Conservation (phyloP, 1,140 invertebrate species). For the Penaeus vannamei region DNA sequence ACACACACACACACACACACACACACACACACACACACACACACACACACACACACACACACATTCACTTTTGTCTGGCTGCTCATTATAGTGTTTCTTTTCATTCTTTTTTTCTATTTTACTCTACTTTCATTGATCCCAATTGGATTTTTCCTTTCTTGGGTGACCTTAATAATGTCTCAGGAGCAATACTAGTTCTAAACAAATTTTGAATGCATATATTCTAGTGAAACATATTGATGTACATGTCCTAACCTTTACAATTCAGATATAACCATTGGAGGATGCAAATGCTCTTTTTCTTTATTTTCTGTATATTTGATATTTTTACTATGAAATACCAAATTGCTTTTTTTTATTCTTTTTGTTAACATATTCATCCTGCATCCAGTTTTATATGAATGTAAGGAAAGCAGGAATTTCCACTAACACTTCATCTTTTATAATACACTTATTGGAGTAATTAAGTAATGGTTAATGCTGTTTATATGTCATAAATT, state of each 20-base stretch:
- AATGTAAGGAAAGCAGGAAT: not conserved
- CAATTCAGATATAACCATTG: not conserved
- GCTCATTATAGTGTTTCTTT: too few relatives aligned
- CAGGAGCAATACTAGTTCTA: too few relatives aligned
- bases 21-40: slow-evolving; percentile 59
- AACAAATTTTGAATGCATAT: too few relatives aligned
- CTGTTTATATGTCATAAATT: not conserved
- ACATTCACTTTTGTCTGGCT: too few relatives aligned
- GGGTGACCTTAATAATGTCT: too few relatives aligned
- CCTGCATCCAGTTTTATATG: not conserved
- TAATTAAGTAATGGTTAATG: not conserved
- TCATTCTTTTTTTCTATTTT: too few relatives aligned
- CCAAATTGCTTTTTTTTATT: too few relatives aligned
- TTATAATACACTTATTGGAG: not conserved
- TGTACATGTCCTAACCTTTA: not conserved
- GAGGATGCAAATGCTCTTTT: too few relatives aligned
- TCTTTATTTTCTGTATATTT: too few relatives aligned
- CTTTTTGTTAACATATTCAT: not conserved
- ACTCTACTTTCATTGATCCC: too few relatives aligned
- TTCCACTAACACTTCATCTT: not conserved
- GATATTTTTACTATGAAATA: too few relatives aligned
- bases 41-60: not conserved
- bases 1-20: not conserved
- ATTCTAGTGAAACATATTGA: not conserved
- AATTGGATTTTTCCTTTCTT: too few relatives aligned